Base-by-base conservation (phyloP, 1,140 invertebrate species). In the Aethina tumida region DNA sequence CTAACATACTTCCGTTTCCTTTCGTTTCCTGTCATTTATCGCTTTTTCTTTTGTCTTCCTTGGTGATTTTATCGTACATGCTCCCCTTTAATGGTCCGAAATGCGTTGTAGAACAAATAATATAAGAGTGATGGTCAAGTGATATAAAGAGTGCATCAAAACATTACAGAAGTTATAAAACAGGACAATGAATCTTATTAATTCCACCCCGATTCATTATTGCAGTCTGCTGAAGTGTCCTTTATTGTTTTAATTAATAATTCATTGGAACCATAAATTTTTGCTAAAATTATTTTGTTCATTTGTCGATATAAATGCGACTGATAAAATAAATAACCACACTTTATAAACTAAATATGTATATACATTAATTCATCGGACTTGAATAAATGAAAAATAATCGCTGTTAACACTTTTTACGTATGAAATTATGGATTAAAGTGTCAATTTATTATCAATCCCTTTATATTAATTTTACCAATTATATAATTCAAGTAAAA, bases 1-100 rank as follows among this genome's bases (percentile, higher is more conserved):
- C 37, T 40, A 26, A 29, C 22, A 33, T 45, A 36, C 43, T 45
- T 45, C 43, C 43, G 43, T 33, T 40, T 33, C 20, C 24, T 40
- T 33, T 15, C 28, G 30, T 33, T 45, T 45, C 43, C 43, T 40
- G 43, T 40, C 43, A 45, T 45, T 45, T 45, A 45, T 45, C 43
- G 36, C 43, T 40, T 40, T 39, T 45, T 45, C 43, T 45, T 40
- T 45, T 45, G 43, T 45, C 43, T 45, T 45, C 40, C 43, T 38
- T 36, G 36, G 19, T 28, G 36, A 45, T 45, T 45, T 27, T 39
- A 44, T 44, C 42, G 31, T 44, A 24, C 26, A 20, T 22, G 35
- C 32, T 33, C 30, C 25, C 36, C 31, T 35, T 33, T 45, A 45
- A 45, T 45, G 43, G 43, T 16, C 18, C 26, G 24, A 41, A 36